Evolutionary conservation across 2,113 vertebrate species (phyloP), one percentile per base, ranked within the genome.

Genomic region (Nothobranchius kuhntae): DNA sequence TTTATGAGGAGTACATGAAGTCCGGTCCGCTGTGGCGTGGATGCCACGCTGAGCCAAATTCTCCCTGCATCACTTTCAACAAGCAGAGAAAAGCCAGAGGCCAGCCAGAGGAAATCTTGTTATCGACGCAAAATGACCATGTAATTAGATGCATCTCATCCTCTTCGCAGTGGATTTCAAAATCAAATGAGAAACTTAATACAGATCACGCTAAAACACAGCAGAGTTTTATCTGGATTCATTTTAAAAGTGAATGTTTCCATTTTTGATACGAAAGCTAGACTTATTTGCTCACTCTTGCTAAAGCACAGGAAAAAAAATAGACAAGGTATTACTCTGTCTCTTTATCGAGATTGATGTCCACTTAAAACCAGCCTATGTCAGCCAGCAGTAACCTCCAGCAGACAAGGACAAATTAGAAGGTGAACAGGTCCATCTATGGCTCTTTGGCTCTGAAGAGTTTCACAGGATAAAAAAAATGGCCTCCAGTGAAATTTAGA

Each of bases 341-440:
- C 83, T 86, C 80, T 85, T 88, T 84, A 91, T 87, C 78, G 78
- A 89, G 86, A 89, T 86, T 89, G 85, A 89, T 88, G 86, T 82
- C 83, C 86, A 84, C 86, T 87, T 86, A 90, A 87, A 88, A 80
- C 85, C 78, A 77, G 85, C 78, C 84, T 83, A 82, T 86, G 84
- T 90, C 85, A 85, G 88, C 86, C 81, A 66, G 84, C 53, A 52
- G 81, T 87, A 89, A 86, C 80, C 87, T 86, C 82, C 80, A 73
- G 80, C 75, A 85, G 87, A 91, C 90, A 91, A 89, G 86, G 88
- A 91, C 88, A 83, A 89, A 89, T 82, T 89, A 89, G 86, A 77
- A 88, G 84, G 83, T 82, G 81, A 90, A 84, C 73, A 74, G 78
- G 83, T 75, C 73, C 73, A 80, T 89, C 83, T 78, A 85, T 77